These are phyloP conservation scores for Meteorus cinctellus DNA, from an alignment of 2,888 invertebrate species.

Conservation along the genomic window DNA sequence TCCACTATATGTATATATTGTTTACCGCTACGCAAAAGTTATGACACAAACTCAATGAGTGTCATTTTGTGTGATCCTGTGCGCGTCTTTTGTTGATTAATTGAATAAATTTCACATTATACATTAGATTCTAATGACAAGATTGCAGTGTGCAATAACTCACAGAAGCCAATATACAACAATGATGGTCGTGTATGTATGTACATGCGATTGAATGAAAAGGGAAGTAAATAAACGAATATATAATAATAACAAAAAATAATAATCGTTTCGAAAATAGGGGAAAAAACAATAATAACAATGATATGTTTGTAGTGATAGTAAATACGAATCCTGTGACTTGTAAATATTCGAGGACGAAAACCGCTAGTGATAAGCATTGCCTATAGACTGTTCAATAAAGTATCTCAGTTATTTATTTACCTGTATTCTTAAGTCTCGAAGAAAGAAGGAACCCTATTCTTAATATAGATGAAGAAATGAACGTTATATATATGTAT, in stretches of 20 bases:
- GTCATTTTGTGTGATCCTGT: slow-evolving; percentile 6
- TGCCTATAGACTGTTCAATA: slow-evolving; percentile 71
- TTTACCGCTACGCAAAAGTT: neutral
- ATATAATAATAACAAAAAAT: slow-evolving; percentile 6
- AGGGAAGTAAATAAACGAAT: neutral
- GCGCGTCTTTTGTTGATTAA: slow-evolving; percentile 5
- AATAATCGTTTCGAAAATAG: neutral
- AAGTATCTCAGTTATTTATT: slow-evolving; percentile 73
- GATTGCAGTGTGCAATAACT: slow-evolving; percentile 65
- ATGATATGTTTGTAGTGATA: neutral
- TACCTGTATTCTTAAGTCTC: slow-evolving; percentile 55
- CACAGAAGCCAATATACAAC: slow-evolving; percentile 51
- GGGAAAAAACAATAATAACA: slow-evolving; percentile 17
- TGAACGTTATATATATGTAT: slow-evolving; percentile 4
- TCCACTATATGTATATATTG: neutral
- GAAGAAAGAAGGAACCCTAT: neutral
- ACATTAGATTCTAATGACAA: neutral
- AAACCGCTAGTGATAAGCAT: slow-evolving; percentile 60
- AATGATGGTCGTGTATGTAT: slow-evolving; percentile 49
- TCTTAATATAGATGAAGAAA: slow-evolving; percentile 8
- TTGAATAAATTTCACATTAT: neutral
- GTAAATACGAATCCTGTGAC: slow-evolving; percentile 35
- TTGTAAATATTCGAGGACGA: slow-evolving; percentile 52
- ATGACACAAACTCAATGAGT: neutral
- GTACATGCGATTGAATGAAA: slow-evolving; percentile 31